A percentile compares a stretch with the other conserved stretches of the same genome.
Conservation (phyloP, 2,113 vertebrate genomes). For the Rhinoderma darwinii region DNA sequence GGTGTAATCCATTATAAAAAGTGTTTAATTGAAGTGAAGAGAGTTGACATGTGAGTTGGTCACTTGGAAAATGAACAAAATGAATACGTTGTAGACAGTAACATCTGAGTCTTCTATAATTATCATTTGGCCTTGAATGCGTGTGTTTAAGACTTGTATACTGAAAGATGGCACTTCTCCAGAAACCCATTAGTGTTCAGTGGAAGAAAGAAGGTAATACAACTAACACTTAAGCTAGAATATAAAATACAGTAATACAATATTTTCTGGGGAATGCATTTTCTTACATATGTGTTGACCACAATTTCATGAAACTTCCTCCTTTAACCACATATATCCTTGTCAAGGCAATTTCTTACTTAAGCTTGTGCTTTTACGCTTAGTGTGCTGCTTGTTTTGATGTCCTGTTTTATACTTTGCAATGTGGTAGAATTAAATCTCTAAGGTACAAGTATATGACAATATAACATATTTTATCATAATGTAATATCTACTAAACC, state of each 20-base stretch:
- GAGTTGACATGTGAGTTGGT: constrained; percentile 46
- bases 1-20: constrained; percentile 49
- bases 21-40: constrained; percentile 33
- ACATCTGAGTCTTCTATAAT: constrained; percentile 12
- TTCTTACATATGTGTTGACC: constrained; percentile 14
- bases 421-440: background rate
- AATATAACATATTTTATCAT: background rate
- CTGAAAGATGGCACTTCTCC: constrained; percentile 62
- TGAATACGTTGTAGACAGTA: constrained; percentile 51
- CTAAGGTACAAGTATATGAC: background rate
- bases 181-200: constrained; percentile 61
- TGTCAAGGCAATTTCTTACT: background rate
- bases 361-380: background rate
- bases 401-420: background rate
- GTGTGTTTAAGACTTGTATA: constrained; percentile 46
- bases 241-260: constrained; percentile 21
- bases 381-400: background rate
- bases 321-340: background rate
- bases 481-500: background rate
- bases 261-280: constrained; percentile 9
- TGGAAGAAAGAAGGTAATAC: constrained; percentile 50
- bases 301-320: constrained; percentile 6
- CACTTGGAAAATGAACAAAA: constrained; percentile 59
- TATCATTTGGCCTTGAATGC: constrained; percentile 43
- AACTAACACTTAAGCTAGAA: constrained; percentile 56